A percentile compares a stretch with the other conserved stretches of the same genome.
Conservation (phyloP, 2,888 invertebrate genomes). For the Bombylius discolor region DNA sequence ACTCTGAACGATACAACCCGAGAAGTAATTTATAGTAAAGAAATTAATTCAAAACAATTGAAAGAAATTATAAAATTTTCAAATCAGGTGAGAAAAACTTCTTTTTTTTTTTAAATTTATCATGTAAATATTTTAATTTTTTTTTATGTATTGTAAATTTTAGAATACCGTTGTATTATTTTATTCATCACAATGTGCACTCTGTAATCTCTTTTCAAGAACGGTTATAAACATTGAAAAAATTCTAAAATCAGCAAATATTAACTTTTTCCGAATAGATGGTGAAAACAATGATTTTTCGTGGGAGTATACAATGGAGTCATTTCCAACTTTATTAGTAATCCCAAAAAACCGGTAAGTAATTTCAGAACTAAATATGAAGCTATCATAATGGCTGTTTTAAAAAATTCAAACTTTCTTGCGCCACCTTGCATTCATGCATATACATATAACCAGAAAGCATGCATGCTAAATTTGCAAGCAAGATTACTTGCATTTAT, state of each 20-base stretch:
- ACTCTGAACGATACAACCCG: too few species aligned
- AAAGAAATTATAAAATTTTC: conserved; percentile 45
- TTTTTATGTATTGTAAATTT: neutral
- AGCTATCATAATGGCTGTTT: neutral
- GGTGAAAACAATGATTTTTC: conserved; percentile 74
- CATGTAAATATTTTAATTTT: too few species aligned
- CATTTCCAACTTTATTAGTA: conserved; percentile 67
- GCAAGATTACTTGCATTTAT: too few species aligned
- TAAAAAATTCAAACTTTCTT: neutral
- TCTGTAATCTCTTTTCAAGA: conserved; percentile 57
- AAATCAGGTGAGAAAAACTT: conserved; percentile 48
- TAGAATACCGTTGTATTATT: conserved; percentile 66
- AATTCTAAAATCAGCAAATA: conserved; percentile 41
- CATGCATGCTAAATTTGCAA: too few species aligned
- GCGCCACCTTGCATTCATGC: too few species aligned
- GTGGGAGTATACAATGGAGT: conserved; percentile 59
- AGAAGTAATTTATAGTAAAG: conserved; percentile 39
- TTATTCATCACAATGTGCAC: conserved; percentile 64
- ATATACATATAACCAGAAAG: too few species aligned
- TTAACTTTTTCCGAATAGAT: conserved; percentile 59
- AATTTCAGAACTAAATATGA: neutral
- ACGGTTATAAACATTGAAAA: conserved; percentile 53
- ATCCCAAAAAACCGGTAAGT: conserved; percentile 57
- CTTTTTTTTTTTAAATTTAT: conserved; percentile 2
- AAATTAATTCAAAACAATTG: conserved; percentile 55